These are phyloP conservation scores for Abrostola tripartita DNA, from an alignment of 2,888 invertebrate genomes.

Conservation along the genomic window DNA sequence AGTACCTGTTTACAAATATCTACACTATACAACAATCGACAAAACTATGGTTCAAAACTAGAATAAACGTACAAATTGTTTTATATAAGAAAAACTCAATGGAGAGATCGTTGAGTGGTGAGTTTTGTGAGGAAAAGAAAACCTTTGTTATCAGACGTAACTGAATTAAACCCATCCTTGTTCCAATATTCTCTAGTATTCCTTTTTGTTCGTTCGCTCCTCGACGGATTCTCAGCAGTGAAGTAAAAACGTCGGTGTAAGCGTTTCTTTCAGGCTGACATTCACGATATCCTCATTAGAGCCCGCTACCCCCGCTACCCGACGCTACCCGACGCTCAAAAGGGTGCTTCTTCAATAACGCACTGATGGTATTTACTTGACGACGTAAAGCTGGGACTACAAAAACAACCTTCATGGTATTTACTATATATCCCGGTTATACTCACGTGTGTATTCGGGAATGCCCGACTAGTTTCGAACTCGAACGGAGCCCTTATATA, in stretches of 20 bases:
- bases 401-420: slow-evolving; percentile 27
- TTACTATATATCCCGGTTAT: too few relatives aligned
- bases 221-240: slow-evolving; percentile 27
- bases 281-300: slow-evolving; percentile 57
- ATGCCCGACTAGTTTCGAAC: too few relatives aligned
- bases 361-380: slow-evolving; percentile 48
- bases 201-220: slow-evolving; percentile 28
- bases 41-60: neutral
- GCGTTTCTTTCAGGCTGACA: slow-evolving; percentile 47
- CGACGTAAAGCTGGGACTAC: slow-evolving; percentile 29
- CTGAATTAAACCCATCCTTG: slow-evolving; percentile 24
- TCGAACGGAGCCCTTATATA: too few relatives aligned
- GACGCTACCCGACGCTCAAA: slow-evolving; percentile 36
- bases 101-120: too few relatives aligned
- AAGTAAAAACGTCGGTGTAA: slow-evolving; percentile 48
- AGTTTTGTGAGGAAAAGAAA: slow-evolving; percentile 4
- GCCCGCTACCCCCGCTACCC: slow-evolving; percentile 1
- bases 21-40: too few relatives aligned
- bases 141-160: slow-evolving; percentile 17
- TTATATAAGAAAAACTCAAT: neutral
- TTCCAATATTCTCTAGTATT: slow-evolving; percentile 30
- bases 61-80: neutral
- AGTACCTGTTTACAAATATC: too few relatives aligned
- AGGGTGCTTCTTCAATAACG: slow-evolving; percentile 53
- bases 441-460: too few relatives aligned